Percentiles rank a stretch among this genome's conserved stretches.
phyloP scores from a whole-genome alignment of 2,113 vertebrate species.

The Mugil cephalus region DNA sequence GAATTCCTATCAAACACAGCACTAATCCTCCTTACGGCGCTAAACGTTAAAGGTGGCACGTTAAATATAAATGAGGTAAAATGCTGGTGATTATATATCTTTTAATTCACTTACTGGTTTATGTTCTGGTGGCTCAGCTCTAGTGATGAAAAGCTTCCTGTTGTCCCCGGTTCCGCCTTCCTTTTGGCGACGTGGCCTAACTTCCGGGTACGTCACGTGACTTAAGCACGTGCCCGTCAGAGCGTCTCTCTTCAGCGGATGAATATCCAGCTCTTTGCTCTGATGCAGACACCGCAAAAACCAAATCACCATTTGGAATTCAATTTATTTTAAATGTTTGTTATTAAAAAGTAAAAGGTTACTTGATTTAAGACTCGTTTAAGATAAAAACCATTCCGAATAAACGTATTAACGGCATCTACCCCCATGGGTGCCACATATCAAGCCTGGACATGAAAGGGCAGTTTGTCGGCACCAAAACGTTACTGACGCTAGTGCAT shows the following conservation, averaged over 20 bases:
- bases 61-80: no score
- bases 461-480: no score
- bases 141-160: constrained; percentile 25
- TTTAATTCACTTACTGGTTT: constrained; percentile 49
- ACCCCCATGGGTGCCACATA: no score
- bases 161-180: not conserved
- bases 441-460: no score
- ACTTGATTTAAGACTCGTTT: no score
- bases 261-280: not conserved
- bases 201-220: constrained; percentile 53
- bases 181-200: constrained; percentile 56
- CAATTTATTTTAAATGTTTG: no score
- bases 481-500: no score
- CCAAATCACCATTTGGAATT: no score
- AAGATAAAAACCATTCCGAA: no score
- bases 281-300: not conserved
- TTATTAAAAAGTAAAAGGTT: no score
- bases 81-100: fast-evolving
- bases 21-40: not conserved
- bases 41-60: not conserved
- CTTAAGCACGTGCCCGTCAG: constrained; percentile 1
- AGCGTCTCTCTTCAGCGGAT: not conserved
- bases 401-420: no score
- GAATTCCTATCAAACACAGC: not conserved
- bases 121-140: not conserved